Evolutionary conservation across 2,113 vertebrate genomes (phyloP).

Genomic region (Numida meleagris): DNA sequence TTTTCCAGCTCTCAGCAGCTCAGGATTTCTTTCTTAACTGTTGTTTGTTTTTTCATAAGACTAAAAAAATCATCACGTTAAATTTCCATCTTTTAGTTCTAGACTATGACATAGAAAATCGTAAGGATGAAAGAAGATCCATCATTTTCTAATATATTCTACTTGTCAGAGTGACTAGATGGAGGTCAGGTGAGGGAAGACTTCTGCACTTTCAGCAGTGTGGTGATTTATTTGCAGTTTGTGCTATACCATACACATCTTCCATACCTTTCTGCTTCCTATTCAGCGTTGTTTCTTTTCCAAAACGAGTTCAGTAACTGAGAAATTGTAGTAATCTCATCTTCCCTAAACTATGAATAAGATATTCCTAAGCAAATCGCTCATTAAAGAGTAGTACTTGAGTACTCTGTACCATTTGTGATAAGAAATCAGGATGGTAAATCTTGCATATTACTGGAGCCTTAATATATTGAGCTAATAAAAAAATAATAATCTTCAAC

Average conservation of each 20-base stretch:
- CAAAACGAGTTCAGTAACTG: not conserved
- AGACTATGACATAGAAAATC: not conserved
- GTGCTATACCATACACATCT: not conserved
- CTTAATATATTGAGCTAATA: slow-evolving; percentile 33
- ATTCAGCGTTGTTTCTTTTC: not conserved
- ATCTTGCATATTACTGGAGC: not conserved
- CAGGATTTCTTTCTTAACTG: not conserved
- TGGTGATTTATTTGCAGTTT: not conserved
- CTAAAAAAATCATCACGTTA: slow-evolving; percentile 1
- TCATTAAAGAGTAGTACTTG: not conserved
- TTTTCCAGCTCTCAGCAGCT: not conserved
- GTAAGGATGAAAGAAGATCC: not conserved
- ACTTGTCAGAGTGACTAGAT: not conserved
- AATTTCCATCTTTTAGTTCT: not conserved
- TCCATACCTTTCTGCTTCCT: not conserved
- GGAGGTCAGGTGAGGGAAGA: not conserved
- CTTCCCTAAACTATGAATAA: not conserved
- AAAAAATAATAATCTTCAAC: not conserved
- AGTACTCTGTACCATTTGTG: not conserved
- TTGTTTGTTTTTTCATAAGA: slow-evolving; percentile 1
- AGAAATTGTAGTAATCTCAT: not conserved
- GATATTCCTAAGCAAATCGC: not conserved
- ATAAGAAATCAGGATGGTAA: slow-evolving; percentile 17
- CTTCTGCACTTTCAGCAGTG: not conserved
- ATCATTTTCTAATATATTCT: not conserved